Evolutionary conservation across 2,113 vertebrate species (phyloP), one percentile per base, ranked within the genome.

Genomic region (Climacteris rufus): DNA sequence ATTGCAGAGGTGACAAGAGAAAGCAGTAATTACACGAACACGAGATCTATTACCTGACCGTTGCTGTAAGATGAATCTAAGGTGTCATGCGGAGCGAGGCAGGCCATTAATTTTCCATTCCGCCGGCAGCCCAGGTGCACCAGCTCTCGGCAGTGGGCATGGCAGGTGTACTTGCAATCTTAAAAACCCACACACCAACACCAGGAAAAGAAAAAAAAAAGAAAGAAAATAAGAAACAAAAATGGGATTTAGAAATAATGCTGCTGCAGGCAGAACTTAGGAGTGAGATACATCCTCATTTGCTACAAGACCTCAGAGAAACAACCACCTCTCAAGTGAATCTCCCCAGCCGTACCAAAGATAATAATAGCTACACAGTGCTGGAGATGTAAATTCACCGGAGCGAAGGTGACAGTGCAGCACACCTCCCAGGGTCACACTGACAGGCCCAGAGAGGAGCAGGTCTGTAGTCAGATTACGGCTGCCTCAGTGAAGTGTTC

Each of bases 101-200:
- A 88, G 79, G 92, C 93, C 53, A 97, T 96, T n/a, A 96, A 63
- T 76, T 91, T 98, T 47, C 95, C 98, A 94, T 97, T 97, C 33
- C 52, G 94, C 45, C 97, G 95, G 89, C 93, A 97, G 91, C 98
- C 97, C 90, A 98, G 97, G 85, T 97, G 98, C 63, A 98, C 97
- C 88, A 98, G 95, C 53, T 98, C 97, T 91, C 16, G 96, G 95
- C 98, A 98, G 77, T 97, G 97, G 87, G 98, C 74, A 16, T 98
- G 98, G 45, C 98, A 98, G 45, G 95, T 96, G 49, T 97, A 98
- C 89, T 94, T 98, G 65, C 97, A 97, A 35, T 98, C 98, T 98
- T 97, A 69, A 97, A 97, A 66, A 96, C 2, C 4, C 71, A 64
- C 47, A 42, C 14, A 76, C 12, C 37, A 39, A 76, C 8, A 23